Conservation (phyloP, 92 coral and sea anemone species). For the Metridium senile region DNA sequence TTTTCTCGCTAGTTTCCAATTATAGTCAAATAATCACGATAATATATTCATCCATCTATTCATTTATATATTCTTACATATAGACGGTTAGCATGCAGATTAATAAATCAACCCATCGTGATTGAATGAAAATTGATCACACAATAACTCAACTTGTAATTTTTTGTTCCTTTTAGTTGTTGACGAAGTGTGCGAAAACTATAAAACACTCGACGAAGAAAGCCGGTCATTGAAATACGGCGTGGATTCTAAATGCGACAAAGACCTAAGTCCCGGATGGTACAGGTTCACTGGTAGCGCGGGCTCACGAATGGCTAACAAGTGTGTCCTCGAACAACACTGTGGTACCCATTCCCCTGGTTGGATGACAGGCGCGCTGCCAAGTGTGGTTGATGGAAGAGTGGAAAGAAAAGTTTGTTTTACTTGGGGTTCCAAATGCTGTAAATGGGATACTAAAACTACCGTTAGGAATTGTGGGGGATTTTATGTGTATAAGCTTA, state of each 20-base stretch:
- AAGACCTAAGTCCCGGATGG: constrained; percentile 24
- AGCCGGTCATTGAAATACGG: constrained; percentile 1
- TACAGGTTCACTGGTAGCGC: constrained; percentile 55
- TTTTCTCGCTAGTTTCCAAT: no score
- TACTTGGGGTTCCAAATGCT: constrained; percentile 40
- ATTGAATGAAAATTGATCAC: no score
- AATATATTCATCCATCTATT: no score
- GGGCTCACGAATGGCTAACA: constrained; percentile 48
- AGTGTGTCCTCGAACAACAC: constrained; percentile 28
- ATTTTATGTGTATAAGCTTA: constrained; percentile 35
- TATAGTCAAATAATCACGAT: no score
- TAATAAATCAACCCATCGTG: neutral
- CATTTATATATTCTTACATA: no score
- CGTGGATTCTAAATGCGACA: constrained; percentile 30
- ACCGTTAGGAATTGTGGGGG: constrained; percentile 48
- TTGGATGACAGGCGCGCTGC: constrained; percentile 51
- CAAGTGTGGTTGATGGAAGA: constrained; percentile 35
- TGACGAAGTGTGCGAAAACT: neutral
- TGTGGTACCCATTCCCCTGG: constrained; percentile 62
- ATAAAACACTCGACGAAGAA: neutral
- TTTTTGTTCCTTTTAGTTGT: neutral
- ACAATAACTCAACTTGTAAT: neutral
- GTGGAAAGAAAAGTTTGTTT: constrained; percentile 50
- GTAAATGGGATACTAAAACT: constrained; percentile 15
- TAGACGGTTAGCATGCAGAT: neutral